Evolutionary conservation across 2,888 invertebrate genomes (phyloP), one percentile per base, ranked within the genome.

Genomic region (Scrobipalpa atriplicella): DNA sequence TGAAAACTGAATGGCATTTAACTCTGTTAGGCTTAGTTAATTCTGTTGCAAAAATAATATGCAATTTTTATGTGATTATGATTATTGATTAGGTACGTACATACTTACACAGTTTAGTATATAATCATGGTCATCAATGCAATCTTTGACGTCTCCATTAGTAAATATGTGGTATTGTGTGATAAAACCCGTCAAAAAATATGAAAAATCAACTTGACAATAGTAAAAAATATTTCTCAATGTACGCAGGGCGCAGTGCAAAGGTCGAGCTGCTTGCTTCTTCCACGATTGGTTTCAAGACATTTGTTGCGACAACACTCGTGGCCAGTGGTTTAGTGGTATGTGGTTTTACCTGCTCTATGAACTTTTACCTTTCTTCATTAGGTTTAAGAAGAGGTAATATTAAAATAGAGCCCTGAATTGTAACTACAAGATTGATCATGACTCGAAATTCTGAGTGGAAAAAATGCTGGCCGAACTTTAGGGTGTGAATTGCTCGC

Each of bases 331-430:
- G n/a, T 47, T 10, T 7, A n/a, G n/a, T n/a, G 3, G n/a, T 21
- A 29, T 29, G 56, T 29, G 21, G 56, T 29, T n/a, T 56, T 56
- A n/a, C 56, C 19, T 36, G 56, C 36, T 21, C 56, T 29, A 13
- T 56, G 29, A 56, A 21, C 56, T 56, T 56, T 56, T 36, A 56
- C 56, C 56, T 56, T 56, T 56, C 56, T 56, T n/a, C n/a, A n/a
- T n/a, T n/a, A n/a, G n/a, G n/a, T n/a, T n/a, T n/a, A n/a, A n/a
- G n/a, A n/a, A n/a, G n/a, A n/a, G n/a, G n/a, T n/a, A n/a, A n/a
- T n/a, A n/a, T n/a, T n/a, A n/a, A n/a, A n/a, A n/a, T n/a, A n/a
- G n/a, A n/a, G n/a, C n/a, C n/a, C n/a, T n/a, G n/a, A n/a, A n/a
- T n/a, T n/a, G n/a, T n/a, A n/a, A n/a, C n/a, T n/a, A n/a, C n/a